Base-by-base conservation (phyloP, 2,113 vertebrate species). In the Corynorhinus townsendii region DNA sequence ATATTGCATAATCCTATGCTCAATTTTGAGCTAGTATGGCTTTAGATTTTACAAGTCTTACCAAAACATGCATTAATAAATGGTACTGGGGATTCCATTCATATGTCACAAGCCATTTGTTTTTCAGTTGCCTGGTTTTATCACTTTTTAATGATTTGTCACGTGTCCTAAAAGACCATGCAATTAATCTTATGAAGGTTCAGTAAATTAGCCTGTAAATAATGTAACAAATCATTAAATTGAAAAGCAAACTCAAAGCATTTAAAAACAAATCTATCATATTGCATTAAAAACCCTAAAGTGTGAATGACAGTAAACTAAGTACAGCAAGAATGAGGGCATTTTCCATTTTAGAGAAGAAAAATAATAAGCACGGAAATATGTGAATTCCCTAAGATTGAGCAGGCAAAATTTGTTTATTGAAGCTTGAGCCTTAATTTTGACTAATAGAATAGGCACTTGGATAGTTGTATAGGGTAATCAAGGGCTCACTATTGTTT, bases 201-300 rank as follows among this genome's bases (percentile, higher is more conserved):
- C 83, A 97, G 90, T 82, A 45, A 84, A 28, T 26, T 71, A 95
- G 84, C 15, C 88, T 66, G 92, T 96, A 97, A 88, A 97, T 94
- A 97, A 96, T 52, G 5, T 62, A 89, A 95, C 35, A 87, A 97
- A 96, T 97, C 88, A 72, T 96, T 97, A 97, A 88, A 96, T 97
- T 94, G 81, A 96, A 97, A 95, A 96, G 66, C 35, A 97, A 98
- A 96, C 79, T 81, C 4, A 59, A 90, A 0, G 0, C 38, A 26
- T 92, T 93, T 94, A 96, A 96, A 95, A 96, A 86, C 28, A 97
- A 91, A 97, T 91, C 52, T 96, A 92, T 96, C 93, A 94, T 49
- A 75, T 28, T 54, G 33, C 19, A 64, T 83, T 92, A 38, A 92
- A 96, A 94, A 79, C 33, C 30, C 33, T 52, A 24, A 96, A 90